Base-by-base conservation (phyloP, 2,888 invertebrate genomes). In the Hirtodrosophila duncani region DNA sequence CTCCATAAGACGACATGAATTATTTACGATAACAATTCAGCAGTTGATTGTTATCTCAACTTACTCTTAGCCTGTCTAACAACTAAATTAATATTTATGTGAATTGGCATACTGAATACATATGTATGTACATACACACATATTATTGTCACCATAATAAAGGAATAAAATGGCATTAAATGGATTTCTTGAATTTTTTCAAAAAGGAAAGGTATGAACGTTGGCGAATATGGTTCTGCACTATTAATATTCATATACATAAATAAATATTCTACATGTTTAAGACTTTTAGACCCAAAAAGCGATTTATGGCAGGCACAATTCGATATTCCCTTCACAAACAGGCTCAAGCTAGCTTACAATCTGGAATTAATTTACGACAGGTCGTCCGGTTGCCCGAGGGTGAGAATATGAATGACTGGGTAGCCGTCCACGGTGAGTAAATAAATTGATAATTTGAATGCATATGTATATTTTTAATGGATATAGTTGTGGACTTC, bases 211-310 rank as follows among this genome's bases (percentile, higher is more conserved):
- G 89, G 93, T 92, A 87, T 84, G 83, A 18, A 30, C 44, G 21
- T n/a, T 27, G 27, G 18, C 45, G 20, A 20, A 20, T 20, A 5
- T 7, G 20, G 7, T 20, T 6, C 4, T 20, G 20, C 20, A 7
- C 4, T 3, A 7, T 16, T 31, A 13, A 17, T 13, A 34, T 3
- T 6, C 1, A 36, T 9, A 27, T 27, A 29, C 3, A 27, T 8
- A 5, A 26, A 8, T n/a, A 6, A 11, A 6, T 18, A 24, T 21
- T 1, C 5, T 7, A 14, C 10, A 3, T 21, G 4, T 29, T 37
- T 88, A 71, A 97, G 96, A 97, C 97, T 14, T 97, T 97, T 86
- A 89, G 94, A 51, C 96, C 96, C 3, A 95, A 94, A 86, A 97
- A 96, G 84, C 91, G 92, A 63, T 95, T 96, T 86, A 92, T 93